phyloP scores from a whole-genome alignment of 2,113 vertebrate genomes.

The Cygnus atratus region DNA sequence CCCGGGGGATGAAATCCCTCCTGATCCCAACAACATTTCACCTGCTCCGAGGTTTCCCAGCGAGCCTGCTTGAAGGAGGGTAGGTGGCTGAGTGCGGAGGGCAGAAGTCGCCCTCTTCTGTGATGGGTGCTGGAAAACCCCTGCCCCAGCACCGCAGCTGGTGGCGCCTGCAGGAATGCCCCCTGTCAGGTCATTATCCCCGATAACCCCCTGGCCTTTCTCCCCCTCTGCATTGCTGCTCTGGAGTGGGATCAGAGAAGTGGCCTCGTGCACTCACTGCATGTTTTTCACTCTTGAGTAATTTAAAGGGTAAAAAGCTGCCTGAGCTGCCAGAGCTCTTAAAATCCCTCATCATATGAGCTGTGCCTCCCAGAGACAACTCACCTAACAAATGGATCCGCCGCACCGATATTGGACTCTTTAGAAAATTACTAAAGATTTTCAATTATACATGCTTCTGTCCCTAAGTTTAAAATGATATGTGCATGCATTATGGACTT shows the following conservation, averaged over 20 bases:
- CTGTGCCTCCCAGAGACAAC: not conserved
- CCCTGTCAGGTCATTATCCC: not conserved
- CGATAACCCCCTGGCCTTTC: not conserved
- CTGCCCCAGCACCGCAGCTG: not conserved
- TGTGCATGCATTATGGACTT: not conserved
- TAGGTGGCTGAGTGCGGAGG: not conserved
- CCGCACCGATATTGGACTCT: not conserved
- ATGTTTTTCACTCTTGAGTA: not conserved
- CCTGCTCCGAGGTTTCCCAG: not conserved
- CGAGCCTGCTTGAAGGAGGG: not conserved
- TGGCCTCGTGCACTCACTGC: not conserved
- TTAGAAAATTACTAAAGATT: not conserved
- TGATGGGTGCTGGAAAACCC: rapidly evolving
- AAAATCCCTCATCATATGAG: not conserved
- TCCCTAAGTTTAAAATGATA: not conserved
- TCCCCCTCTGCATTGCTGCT: not conserved
- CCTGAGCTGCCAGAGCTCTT: not conserved
- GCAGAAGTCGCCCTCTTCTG: not conserved
- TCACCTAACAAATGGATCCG: not conserved
- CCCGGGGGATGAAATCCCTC: no score
- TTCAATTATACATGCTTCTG: not conserved
- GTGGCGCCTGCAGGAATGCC: not conserved
- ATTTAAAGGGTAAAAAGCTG: not conserved
- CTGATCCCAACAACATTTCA: not conserved
- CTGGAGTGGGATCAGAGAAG: not conserved